phyloP scores from a whole-genome alignment of 2,888 invertebrate species.

The Drosophila tripunctata region DNA sequence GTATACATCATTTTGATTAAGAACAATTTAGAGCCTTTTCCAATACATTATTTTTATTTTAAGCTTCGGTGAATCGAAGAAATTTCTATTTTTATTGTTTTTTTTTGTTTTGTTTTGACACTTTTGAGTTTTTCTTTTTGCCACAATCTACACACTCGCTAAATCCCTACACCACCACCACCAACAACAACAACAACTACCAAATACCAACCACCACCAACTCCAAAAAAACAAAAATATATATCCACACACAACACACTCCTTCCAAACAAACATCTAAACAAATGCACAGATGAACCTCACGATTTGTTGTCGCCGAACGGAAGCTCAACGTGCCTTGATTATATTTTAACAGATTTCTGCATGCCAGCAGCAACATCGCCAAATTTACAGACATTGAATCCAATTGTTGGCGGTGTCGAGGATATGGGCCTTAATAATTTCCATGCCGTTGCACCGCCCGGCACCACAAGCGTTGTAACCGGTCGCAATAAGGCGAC shows the following conservation, averaged over 20 bases:
- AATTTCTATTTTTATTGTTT: slow-evolving; percentile 13
- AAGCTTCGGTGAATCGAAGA: slow-evolving; percentile 4
- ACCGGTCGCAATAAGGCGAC: slow-evolving; percentile 90
- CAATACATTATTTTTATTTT: no score
- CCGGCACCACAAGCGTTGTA: slow-evolving; percentile 82
- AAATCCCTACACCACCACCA: slow-evolving; percentile 4
- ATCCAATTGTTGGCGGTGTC: slow-evolving; percentile 82
- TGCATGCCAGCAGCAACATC: slow-evolving; percentile 87
- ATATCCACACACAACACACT: not conserved
- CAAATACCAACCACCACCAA: slow-evolving; percentile 13
- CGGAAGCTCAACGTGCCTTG: slow-evolving; percentile 87
- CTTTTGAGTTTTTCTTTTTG: slow-evolving; percentile 39
- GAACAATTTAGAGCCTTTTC: no score
- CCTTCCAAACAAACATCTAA: slow-evolving; percentile 10
- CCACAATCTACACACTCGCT: slow-evolving; percentile 14
- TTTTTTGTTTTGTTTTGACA: slow-evolving; percentile 21
- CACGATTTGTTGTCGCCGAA: slow-evolving; percentile 86
- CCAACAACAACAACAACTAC: slow-evolving; percentile 5
- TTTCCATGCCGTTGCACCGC: slow-evolving; percentile 84
- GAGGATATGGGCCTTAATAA: slow-evolving; percentile 84
- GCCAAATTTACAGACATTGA: slow-evolving; percentile 85
- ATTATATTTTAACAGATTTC: slow-evolving; percentile 86
- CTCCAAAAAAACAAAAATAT: not conserved
- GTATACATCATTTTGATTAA: no score
- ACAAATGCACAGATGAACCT: slow-evolving; percentile 81